Base-by-base conservation (phyloP, 1,140 invertebrate genomes). In the Nylanderia fulva region DNA sequence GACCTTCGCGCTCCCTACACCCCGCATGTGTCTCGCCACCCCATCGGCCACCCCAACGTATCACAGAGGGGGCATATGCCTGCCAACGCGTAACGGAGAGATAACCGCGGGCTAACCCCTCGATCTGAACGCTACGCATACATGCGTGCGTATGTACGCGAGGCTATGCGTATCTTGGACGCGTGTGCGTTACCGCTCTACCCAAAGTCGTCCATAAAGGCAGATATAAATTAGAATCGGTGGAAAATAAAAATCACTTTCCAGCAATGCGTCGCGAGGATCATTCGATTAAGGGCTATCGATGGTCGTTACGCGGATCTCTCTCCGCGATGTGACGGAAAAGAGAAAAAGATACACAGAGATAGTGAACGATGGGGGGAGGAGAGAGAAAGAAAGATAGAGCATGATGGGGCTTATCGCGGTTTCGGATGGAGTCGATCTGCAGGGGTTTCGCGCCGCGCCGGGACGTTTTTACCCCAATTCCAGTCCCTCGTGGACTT, bases 211-310 rank as follows among this genome's bases (percentile, higher is more conserved):
- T 1, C 77, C 29, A 72, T 64, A 60, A 82, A 42, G 33, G 21
- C 56, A 8, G 86, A 89, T 86, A 93, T 94, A 94, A 95, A 94
- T 94, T 93, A 94, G 94, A 91, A 94, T 94, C 91, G 93, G 85
- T 86, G 88, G 90, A 93, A 93, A 94, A 94, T 94, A 94, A 94
- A 95, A 94, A 94, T 94, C 93, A 94, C 93, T 95, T 94, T 94
- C 91, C 66, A 82, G 77, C 77, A 71, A 71, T 33, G 52, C 66
- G n/a, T 18, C 29, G 92, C 82, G 58, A 85, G 91, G 91, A 93
- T 93, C 91, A 93, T 92, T 93, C 94, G 94, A 94, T 95, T 93
- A 94, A 92, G 92, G 93, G 88, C 91, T 93, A 94, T 94, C 93
- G 93, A 94, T 93, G 91, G 91, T 91, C 93, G 93, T 93, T 94